Base-by-base conservation (phyloP, 2,888 invertebrate species). In the Drosophila percnosoma region DNA sequence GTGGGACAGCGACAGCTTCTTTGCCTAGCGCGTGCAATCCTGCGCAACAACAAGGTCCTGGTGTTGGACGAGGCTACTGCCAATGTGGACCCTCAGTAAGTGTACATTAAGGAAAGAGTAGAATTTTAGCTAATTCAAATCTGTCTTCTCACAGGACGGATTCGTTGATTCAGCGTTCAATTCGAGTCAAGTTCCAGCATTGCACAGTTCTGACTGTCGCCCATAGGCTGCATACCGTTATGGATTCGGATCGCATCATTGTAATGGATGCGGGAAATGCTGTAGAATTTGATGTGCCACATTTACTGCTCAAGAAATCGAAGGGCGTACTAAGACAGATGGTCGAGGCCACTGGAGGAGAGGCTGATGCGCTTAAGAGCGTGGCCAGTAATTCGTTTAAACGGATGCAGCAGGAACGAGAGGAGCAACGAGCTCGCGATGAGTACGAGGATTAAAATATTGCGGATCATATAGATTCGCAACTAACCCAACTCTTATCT, bases 121-220 rank as follows among this genome's bases (percentile, higher is more conserved):
- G 2, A n/a, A 3, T 15, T 5, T 10, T 2, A 27, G 8, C 0
- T 15, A 15, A 31, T 11, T 34, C 8, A 4, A 6, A 24, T 7
- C 0, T 18, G 13, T n/a, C 4, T 2, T 94, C 1, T 10, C 31
- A 2, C 1, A 92, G 92, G 91, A 98, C 98, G 18, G 98, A 98
- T 92, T 95, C 95, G 54, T 94, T 98, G 68, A 98, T 98, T 86
- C 98, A 98, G 92, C 94, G 94, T 90, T 97, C 98, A 0, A 97
- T 98, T 66, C 94, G 97, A 65, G 94, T 94, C 48, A 96, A 96
- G 89, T 98, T 98, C 91, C 94, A 94, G 18, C 93, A 96, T 27
- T 98, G 97, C 92, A 98, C 98, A 0, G 98, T 98, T 11, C 93
- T 98, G 48, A 98, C 98, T 0, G 97, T 98, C 40, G 98, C 98